Conservation (phyloP, 35 echinoderm and acorn worm species). For the Amphiura filiformis region DNA sequence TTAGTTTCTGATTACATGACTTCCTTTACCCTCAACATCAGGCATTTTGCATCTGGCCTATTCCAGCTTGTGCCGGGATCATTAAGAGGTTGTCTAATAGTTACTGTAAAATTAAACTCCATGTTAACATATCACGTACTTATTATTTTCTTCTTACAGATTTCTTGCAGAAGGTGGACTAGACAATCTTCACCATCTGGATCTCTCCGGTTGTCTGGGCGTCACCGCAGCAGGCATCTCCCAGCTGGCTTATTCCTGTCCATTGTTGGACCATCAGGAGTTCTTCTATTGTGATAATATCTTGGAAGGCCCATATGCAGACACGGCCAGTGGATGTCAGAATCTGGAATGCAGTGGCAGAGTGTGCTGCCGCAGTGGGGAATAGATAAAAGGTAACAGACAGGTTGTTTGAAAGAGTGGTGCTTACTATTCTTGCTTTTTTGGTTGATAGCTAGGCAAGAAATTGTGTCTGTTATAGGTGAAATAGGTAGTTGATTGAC, state of each 20-base stretch:
- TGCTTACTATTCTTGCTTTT: no score
- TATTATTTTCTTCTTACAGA: no score
- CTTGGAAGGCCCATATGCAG: constrained; percentile 75
- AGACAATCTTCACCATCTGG: constrained; percentile 59
- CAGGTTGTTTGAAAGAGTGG: no score
- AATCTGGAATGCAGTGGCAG: constrained; percentile 81
- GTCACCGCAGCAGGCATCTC: constrained; percentile 64
- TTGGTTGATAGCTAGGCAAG: no score
- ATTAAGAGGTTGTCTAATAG: neutral
- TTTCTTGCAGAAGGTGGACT: constrained; percentile 52
- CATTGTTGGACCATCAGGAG: constrained; percentile 70
- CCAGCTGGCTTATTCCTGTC: constrained; percentile 54
- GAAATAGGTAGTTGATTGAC: no score
- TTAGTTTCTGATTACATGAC: no score
- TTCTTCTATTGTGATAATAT: constrained; percentile 99
- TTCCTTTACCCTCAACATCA: no score
- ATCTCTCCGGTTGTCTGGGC: constrained; percentile 84
- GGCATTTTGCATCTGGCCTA: no score
- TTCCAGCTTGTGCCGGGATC: neutral
- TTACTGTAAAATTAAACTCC: neutral
- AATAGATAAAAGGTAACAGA: constrained; percentile 36
- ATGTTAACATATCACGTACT: no score
- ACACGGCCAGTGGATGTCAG: constrained; percentile 94
- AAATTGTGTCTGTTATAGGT: no score
- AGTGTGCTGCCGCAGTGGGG: constrained; percentile 82